These are phyloP conservation scores for Lepus europaeus DNA, from an alignment of 2,113 vertebrate genomes.

Conservation along the genomic window DNA sequence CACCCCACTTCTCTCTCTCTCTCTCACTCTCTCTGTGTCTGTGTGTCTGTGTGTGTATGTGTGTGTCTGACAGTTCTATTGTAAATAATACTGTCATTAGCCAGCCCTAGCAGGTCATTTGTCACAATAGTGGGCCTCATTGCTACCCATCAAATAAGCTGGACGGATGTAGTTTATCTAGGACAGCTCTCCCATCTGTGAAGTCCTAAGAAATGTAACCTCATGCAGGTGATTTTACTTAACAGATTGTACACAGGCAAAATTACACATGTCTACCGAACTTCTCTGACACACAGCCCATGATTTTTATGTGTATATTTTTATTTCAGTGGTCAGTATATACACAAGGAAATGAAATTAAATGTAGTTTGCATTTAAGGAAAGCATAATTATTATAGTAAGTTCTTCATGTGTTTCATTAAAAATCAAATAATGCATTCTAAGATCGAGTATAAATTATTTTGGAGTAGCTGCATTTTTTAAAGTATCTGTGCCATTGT, in stretches of 20 bases:
- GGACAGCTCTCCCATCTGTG: background rate
- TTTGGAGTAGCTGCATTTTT: conserved; percentile 26
- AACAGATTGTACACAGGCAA: background rate
- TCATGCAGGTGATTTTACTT: conserved; percentile 1
- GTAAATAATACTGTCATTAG: conserved; percentile 52
- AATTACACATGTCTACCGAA: background rate
- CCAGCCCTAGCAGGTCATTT: conserved; percentile 2
- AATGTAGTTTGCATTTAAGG: background rate
- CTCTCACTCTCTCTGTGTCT: no score
- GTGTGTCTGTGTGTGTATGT: background rate
- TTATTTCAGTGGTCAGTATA: background rate
- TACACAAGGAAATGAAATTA: conserved; percentile 38
- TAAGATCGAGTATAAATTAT: conserved; percentile 61
- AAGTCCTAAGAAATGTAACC: conserved; percentile 8
- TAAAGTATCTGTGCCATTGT: conserved; percentile 12
- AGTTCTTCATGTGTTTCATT: conserved; percentile 21
- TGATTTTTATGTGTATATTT: background rate
- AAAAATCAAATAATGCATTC: background rate
- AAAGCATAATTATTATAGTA: conserved; percentile 15
- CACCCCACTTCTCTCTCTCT: background rate
- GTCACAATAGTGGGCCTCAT: background rate
- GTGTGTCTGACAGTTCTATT: background rate
- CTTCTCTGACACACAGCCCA: background rate
- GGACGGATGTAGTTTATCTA: background rate
- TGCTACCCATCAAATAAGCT: conserved; percentile 1